These are phyloP conservation scores for Melanaphis sacchari DNA, from an alignment of 1,140 invertebrate genomes.

Conservation along the genomic window DNA sequence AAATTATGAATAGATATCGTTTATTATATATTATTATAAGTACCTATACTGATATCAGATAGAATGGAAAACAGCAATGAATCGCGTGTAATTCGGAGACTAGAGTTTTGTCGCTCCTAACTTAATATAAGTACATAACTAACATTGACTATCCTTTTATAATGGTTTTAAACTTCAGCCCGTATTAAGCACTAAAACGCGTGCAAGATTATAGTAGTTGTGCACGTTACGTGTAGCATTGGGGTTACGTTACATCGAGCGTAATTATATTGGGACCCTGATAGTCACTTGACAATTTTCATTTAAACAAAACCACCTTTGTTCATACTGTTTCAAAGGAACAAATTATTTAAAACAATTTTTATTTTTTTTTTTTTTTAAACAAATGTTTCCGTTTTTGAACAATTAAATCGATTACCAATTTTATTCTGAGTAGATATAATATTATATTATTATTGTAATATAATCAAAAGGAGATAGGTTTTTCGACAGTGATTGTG, in stretches of 20 bases:
- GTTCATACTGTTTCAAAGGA: not conserved
- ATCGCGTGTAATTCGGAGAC: not conserved
- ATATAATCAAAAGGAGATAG: not conserved
- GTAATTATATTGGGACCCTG: slow-evolving; percentile 32
- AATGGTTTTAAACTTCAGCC: not conserved
- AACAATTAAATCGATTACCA: not conserved
- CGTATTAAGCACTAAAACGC: not conserved
- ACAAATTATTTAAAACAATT: not conserved
- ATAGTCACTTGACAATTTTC: slow-evolving; percentile 29
- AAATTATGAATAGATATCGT: not conserved
- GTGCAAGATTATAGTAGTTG: slow-evolving; percentile 15
- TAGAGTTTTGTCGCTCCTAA: not conserved
- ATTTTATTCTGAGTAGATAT: not conserved
- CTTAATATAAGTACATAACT: not conserved
- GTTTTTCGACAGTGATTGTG: not conserved
- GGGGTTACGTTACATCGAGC: not conserved
- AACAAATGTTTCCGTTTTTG: not conserved
- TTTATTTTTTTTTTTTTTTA: not conserved
- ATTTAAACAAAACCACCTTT: slow-evolving; percentile 29
- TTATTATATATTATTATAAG: not conserved
- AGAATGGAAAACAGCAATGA: not conserved
- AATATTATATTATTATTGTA: not conserved
- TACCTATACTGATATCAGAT: too few relatives aligned
- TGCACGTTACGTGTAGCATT: not conserved
- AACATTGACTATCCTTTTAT: not conserved